phyloP scores from a whole-genome alignment of 2,113 vertebrate species.

The Rutilus rutilus region DNA sequence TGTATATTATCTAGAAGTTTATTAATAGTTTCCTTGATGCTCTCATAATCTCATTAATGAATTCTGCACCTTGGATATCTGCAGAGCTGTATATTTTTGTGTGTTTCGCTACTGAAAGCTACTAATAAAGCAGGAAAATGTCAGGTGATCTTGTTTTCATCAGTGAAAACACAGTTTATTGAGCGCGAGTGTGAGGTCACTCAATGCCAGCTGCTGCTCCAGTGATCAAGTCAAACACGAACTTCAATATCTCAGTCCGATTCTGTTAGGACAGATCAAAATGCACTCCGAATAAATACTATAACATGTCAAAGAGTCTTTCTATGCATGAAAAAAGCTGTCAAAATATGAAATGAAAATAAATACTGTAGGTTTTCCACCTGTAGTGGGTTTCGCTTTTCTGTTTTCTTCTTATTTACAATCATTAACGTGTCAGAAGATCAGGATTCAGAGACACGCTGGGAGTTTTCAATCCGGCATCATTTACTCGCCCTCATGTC shows the following conservation, averaged over 20 bases:
- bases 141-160: not conserved
- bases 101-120: not conserved
- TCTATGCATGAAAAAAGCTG: conserved; percentile 1
- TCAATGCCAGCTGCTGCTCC: too few relatives aligned
- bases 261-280: not conserved
- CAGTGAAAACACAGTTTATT: conserved; percentile 2
- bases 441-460: not conserved
- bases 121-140: not conserved
- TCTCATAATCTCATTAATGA: not conserved
- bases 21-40: not conserved
- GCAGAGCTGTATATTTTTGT: not conserved
- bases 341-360: conserved; percentile 10
- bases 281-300: not conserved
- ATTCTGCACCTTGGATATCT: not conserved
- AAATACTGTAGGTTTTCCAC: not conserved
- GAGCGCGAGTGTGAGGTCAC: not conserved
- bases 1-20: not conserved
- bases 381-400: not conserved
- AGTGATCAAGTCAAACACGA: not conserved
- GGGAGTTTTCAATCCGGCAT: not conserved
- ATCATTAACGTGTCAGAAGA: not conserved
- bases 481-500: not conserved
- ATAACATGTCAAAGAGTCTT: not conserved
- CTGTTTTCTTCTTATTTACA: not conserved
- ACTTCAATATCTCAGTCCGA: not conserved